Evolutionary conservation across 2,888 invertebrate species (phyloP), one percentile per base, ranked within the genome.

Genomic region (Melinopterus prodromus): DNA sequence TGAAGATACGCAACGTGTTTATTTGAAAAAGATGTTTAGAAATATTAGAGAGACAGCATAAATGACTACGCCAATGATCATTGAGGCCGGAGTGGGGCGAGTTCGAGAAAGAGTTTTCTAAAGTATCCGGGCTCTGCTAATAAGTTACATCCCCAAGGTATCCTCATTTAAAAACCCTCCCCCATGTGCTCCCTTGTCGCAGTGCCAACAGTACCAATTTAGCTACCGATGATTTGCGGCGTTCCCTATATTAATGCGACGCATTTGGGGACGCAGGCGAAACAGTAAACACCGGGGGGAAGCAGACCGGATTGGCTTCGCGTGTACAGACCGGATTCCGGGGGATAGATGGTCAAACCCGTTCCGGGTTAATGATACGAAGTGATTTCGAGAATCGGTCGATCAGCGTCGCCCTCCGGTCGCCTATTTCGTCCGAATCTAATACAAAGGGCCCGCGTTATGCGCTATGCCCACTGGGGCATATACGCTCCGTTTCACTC

Each of bases 331-430:
- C 53, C 53, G 53, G 53, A 53, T 9, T 53, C 53, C 53, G 53
- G 53, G 3, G 53, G 53, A 53, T 53, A 53, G 53, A 53, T 53
- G 53, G 53, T 53, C 53, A 53, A 53, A 53, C 53, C 53, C 53
- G 53, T 53, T 53, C 53, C 53, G 53, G 5, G 53, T 53, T 53
- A 53, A 53, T 53, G 53, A 53, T 53, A 53, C 53, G 53, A 53
- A 53, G 53, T 53, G 53, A 53, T 53, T 53, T 53, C 53, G 53
- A 53, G 53, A 53, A 53, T 53, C 53, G 53, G 53, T 53, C 53
- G 53, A 53, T 53, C 53, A 53, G 53, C 53, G 53, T 53, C 53
- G 53, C 53, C 53, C 53, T 53, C 9, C 53, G 9, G 53, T 53
- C 53, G 53, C 53, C 53, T 7, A 53, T 53, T 53, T 53, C 53